Evolutionary conservation across 2,797 vertebrate species (phyloP), one percentile per base, ranked within the genome.

Genomic region (Loriculus beryllinus): DNA sequence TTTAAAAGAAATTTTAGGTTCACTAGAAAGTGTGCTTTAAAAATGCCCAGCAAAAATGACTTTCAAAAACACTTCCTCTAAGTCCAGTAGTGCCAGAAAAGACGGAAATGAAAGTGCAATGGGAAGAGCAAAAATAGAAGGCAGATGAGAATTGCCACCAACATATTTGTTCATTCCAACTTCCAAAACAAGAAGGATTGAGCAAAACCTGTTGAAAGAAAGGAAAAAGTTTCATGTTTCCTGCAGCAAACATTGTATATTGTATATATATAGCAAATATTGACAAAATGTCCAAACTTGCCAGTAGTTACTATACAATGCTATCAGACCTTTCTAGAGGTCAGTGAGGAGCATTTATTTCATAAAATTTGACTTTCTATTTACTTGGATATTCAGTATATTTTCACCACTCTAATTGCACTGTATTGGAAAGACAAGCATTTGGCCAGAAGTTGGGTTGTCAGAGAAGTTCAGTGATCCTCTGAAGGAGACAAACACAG

Each of bases 41-140:
- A 95, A 95, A 83, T 56, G 28, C 11, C 67, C 37, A 78, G 40
- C 31, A 63, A 89, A 89, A 77, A 76, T 63, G 25, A 62, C 71
- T 78, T 42, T 93, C 60, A 79, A 92, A 88, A n/a, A 8, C 28
- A 87, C 86, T 95, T 91, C 72, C 69, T 69, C 62, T 76, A 51
- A 81, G 52, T 72, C 69, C 76, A 67, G 43, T 69, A 78, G 12
- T 68, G 22, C 22, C 35, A 79, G 47, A 82, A 83, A 83, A 86
- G 45, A 54, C n/a, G 95, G 64, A 95, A 94, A 93, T 42, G 14
- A 92, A 31, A 94, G 35, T 75, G 54, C 49, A 93, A 77, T 25
- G 65, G 84, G 86, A 95, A 95, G 91, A 86, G 64, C 39, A 87
- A 75, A 94, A 95, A 94, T 62, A 96, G 79, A 93, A 95, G 40